Conservation (phyloP, 1,140 invertebrate species). For the Solen grandis region DNA sequence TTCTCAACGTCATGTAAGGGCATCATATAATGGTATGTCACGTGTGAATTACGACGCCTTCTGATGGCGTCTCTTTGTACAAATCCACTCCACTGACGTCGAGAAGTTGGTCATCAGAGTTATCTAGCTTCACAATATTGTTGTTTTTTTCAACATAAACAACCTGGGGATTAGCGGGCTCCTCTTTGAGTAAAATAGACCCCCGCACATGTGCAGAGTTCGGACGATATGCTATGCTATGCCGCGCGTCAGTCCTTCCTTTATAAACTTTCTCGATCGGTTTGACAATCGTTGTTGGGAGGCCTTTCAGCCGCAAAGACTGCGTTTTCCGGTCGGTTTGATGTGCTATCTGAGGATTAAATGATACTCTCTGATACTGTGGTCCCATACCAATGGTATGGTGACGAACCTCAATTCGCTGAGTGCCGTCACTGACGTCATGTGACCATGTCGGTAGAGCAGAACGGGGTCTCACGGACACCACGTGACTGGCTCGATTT, state of each 20-base stretch:
- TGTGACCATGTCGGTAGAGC: slow-evolving; percentile 18
- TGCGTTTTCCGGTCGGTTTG: slow-evolving; percentile 34
- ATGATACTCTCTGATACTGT: slow-evolving; percentile 15
- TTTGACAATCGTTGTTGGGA: slow-evolving; percentile 23
- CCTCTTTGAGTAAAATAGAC: slow-evolving; percentile 22
- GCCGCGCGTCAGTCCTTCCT: slow-evolving; percentile 20
- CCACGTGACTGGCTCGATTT: slow-evolving; percentile 26
- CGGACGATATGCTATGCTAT: slow-evolving; percentile 16
- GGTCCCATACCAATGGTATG: slow-evolving; percentile 22
- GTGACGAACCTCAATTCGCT: slow-evolving; percentile 25
- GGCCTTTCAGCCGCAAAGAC: slow-evolving; percentile 9
- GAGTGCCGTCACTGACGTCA: background rate
- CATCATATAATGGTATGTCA: background rate
- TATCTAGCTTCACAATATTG: slow-evolving; percentile 7
- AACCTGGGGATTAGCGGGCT: background rate
- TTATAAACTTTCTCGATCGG: slow-evolving; percentile 44
- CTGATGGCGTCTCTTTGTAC: slow-evolving; percentile 31
- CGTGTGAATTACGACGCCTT: slow-evolving; percentile 34
- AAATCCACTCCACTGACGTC: slow-evolving; percentile 43
- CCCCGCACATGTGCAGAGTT: background rate
- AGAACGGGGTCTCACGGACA: slow-evolving; percentile 24
- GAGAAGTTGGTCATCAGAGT: slow-evolving; percentile 17
- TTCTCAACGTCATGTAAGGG: background rate
- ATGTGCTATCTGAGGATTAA: slow-evolving; percentile 28
- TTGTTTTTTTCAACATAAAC: slow-evolving; percentile 35